A percentile compares a stretch with the other conserved stretches of the same genome.
Evolutionary conservation across 2,797 vertebrate genomes (phyloP).

Genomic region (Rhinichthys osculus): DNA sequence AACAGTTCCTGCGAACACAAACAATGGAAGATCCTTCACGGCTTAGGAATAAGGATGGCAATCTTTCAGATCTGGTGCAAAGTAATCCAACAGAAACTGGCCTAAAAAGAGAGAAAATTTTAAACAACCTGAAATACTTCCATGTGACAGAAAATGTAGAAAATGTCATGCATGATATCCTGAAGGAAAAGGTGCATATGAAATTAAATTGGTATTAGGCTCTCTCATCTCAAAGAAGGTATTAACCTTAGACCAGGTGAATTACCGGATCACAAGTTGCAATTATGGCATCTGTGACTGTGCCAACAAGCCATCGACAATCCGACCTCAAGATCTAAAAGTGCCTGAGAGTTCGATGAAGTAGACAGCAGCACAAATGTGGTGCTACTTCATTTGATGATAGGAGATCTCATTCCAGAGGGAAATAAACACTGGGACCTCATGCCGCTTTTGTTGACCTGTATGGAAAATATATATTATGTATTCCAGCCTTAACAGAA

Average conservation of each 20-base stretch:
- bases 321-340: slow-evolving; percentile 1
- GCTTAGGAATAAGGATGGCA: slow-evolving; percentile 1
- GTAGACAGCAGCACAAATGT: slow-evolving; percentile 11
- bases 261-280: neutral
- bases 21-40: slow-evolving; percentile 19
- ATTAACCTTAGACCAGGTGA: neutral
- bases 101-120: slow-evolving; percentile 18
- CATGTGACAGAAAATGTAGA: neutral
- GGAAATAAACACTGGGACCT: slow-evolving; percentile 23
- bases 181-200: neutral
- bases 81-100: slow-evolving; percentile 22
- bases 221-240: neutral
- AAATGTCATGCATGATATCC: neutral
- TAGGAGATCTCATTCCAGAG: slow-evolving; percentile 1
- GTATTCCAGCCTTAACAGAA: slow-evolving; percentile 14
- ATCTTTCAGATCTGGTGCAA: slow-evolving; percentile 4
- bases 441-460: slow-evolving; percentile 6
- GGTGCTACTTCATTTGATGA: neutral
- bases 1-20: neutral
- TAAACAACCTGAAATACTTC: slow-evolving; percentile 22
- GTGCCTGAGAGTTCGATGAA: neutral
- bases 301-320: slow-evolving; percentile 9
- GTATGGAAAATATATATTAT: neutral
- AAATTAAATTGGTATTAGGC: slow-evolving; percentile 3
- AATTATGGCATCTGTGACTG: neutral